A percentile compares a stretch with the other conserved stretches of the same genome.
phyloP scores from a whole-genome alignment of 2,113 vertebrate species.

The Macroglossus sobrinus region DNA sequence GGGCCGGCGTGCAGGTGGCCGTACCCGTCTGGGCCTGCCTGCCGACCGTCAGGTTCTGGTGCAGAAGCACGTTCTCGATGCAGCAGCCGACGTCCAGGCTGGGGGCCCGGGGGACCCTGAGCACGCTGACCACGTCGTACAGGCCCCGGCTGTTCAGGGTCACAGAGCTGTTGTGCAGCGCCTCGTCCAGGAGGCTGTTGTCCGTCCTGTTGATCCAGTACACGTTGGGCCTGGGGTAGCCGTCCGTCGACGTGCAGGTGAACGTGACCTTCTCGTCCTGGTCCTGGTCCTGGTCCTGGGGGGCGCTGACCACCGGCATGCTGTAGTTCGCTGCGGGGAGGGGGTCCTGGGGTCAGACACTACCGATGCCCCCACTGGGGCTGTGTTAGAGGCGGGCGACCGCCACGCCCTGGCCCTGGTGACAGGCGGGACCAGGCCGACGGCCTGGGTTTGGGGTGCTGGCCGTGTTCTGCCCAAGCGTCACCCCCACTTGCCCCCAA shows the following conservation, averaged over 20 bases:
- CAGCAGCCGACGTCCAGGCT: conserved; percentile 75
- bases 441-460: not conserved
- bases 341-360: not conserved
- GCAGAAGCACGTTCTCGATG: conserved; percentile 79
- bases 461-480: not conserved
- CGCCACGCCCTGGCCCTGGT: rapidly evolving
- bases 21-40: not conserved
- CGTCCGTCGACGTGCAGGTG: conserved; percentile 75
- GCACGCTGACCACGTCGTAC: conserved; percentile 69
- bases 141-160: not conserved
- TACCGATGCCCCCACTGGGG: rapidly evolving
- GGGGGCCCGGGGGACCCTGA: conserved; percentile 59
- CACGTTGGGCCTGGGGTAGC: conserved; percentile 76
- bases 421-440: no score
- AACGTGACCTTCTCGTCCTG: conserved; percentile 70
- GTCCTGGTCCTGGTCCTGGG: not conserved
- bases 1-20: rapidly evolving
- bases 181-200: conserved; percentile 54
- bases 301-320: conserved; percentile 69
- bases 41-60: conserved; percentile 73
- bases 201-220: conserved; percentile 81
- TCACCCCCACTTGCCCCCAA: rapidly evolving
- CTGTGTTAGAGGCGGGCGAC: not conserved
- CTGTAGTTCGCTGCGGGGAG: conserved; percentile 78
- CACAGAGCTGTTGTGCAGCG: conserved; percentile 1